These are phyloP conservation scores for Passer domesticus DNA, from an alignment of 2,113 vertebrate species.

Conservation along the genomic window DNA sequence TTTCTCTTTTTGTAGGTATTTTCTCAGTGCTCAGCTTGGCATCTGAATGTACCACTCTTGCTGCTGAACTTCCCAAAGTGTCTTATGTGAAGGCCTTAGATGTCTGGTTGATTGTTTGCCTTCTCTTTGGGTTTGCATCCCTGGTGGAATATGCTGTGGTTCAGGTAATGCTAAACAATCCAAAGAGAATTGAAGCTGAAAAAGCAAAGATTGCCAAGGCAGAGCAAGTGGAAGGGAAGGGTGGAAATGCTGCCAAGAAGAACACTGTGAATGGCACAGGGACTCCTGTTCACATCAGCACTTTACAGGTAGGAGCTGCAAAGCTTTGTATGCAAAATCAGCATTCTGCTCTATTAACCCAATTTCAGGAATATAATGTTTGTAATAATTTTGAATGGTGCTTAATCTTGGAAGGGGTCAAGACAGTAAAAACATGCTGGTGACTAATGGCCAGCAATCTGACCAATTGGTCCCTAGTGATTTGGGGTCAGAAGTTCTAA, in stretches of 20 bases:
- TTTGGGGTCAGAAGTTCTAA: not conserved
- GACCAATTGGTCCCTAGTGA: not conserved
- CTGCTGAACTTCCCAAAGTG: conserved; percentile 95
- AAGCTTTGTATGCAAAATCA: not conserved
- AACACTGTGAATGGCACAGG: conserved; percentile 92
- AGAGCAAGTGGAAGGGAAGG: conserved; percentile 86
- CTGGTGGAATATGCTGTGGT: conserved; percentile 97
- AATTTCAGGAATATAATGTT: not conserved
- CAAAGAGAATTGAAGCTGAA: conserved; percentile 92
- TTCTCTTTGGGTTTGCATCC: conserved; percentile 97
- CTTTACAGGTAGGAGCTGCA: conserved; percentile 86
- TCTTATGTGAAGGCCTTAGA: conserved; percentile 98
- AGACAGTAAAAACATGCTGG: not conserved
- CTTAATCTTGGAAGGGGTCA: not conserved
- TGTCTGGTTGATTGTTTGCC: conserved; percentile 97
- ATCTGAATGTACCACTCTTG: conserved; percentile 95
- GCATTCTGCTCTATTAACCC: not conserved
- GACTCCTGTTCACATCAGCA: conserved; percentile 94
- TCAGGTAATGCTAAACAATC: conserved; percentile 97
- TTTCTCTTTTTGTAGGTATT: conserved; percentile 80
- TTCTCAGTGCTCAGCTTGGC: conserved; percentile 98
- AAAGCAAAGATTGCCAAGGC: conserved; percentile 91
- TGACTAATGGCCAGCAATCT: not conserved
- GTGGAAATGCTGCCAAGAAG: conserved; percentile 79
- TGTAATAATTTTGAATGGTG: not conserved